Evolutionary conservation across 2,888 invertebrate species (phyloP).

Genomic region (Heteropelma amictum): DNA sequence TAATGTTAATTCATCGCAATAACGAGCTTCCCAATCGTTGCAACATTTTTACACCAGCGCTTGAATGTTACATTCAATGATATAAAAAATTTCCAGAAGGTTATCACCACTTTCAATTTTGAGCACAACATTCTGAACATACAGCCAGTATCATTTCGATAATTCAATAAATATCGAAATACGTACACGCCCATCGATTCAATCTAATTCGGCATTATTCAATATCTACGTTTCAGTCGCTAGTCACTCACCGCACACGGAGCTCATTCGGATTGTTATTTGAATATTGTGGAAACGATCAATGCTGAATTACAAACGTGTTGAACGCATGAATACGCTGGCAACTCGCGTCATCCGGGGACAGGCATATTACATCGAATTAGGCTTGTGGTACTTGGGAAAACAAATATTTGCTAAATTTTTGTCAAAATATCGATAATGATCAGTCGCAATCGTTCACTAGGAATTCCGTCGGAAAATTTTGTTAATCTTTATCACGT

Average conservation of each 20-base stretch:
- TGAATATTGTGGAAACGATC: constrained; percentile 10
- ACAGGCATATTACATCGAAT: constrained; percentile 28
- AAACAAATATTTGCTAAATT: neutral
- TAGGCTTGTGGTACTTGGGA: constrained; percentile 5
- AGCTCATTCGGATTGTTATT: constrained; percentile 21
- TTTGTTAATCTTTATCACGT: constrained; percentile 49
- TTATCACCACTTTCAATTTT: too few relatives aligned
- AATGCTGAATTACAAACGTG: neutral
- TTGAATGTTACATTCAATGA: too few relatives aligned
- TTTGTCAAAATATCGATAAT: constrained; percentile 25
- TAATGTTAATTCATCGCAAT: too few relatives aligned
- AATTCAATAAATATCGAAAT: constrained; percentile 38
- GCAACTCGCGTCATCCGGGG: constrained; percentile 15
- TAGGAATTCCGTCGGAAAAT: constrained; percentile 12
- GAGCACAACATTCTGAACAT: too few relatives aligned
- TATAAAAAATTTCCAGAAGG: too few relatives aligned
- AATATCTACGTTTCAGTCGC: constrained; percentile 8
- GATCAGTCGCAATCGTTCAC: constrained; percentile 22
- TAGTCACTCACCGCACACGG: neutral
- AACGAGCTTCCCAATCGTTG: too few relatives aligned
- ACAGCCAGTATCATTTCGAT: constrained; percentile 41
- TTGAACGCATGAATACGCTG: constrained; percentile 4
- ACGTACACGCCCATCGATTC: constrained; percentile 24
- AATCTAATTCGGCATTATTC: constrained; percentile 19
- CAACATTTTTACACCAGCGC: too few relatives aligned